Evolutionary conservation across 2,797 vertebrate genomes (phyloP).

Genomic region (Sus cebifrons): DNA sequence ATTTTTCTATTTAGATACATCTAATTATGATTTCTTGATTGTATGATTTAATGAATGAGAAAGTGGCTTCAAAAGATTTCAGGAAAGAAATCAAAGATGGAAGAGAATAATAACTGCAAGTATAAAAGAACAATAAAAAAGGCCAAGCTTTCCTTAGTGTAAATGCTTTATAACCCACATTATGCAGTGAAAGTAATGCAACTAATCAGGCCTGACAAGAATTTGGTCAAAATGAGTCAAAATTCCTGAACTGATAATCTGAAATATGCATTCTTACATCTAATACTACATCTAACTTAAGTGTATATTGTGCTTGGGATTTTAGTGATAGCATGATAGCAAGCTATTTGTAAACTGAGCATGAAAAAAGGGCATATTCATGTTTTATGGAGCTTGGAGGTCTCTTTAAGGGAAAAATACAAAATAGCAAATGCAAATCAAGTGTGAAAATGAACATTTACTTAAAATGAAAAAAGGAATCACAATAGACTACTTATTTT

Average conservation of each 20-base stretch:
- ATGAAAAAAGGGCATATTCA: background rate
- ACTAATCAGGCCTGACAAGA: slow-evolving; percentile 22
- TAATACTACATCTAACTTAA: slow-evolving; percentile 20
- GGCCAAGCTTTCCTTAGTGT: background rate
- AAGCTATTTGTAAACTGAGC: background rate
- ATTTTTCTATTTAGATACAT: background rate
- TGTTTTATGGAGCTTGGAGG: background rate
- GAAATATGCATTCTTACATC: background rate
- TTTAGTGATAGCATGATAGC: background rate
- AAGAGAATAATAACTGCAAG: slow-evolving; percentile 14
- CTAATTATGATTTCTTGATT: slow-evolving; percentile 34
- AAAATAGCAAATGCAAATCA: slow-evolving; percentile 43
- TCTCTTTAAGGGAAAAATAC: background rate
- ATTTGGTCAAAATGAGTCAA: slow-evolving; percentile 52
- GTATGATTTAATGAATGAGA: background rate
- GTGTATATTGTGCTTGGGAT: background rate
- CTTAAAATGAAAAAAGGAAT: slow-evolving; percentile 63
- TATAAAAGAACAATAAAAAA: background rate
- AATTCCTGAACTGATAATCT: slow-evolving; percentile 23
- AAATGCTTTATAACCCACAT: background rate
- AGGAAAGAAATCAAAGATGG: slow-evolving; percentile 36
- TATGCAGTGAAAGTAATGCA: slow-evolving; percentile 1
- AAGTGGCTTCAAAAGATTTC: slow-evolving; percentile 19
- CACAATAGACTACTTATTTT: background rate
- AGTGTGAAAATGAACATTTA: slow-evolving; percentile 3